Evolutionary conservation across 2,113 vertebrate genomes (phyloP), one percentile per base, ranked within the genome.

Genomic region (Microcebus murinus): DNA sequence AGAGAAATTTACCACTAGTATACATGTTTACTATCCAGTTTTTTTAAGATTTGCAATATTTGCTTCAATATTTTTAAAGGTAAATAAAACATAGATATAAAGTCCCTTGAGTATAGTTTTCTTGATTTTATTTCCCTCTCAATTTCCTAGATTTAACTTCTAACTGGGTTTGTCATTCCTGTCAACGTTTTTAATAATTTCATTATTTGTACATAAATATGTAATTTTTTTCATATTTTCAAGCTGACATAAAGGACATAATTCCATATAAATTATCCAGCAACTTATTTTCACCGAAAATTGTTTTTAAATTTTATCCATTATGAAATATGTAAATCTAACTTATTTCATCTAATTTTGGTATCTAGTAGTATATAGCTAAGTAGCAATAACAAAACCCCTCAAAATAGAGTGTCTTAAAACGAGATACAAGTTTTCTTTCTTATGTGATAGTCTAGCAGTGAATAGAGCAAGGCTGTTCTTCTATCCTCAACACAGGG

Each of bases 301-400:
- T 67, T 81, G 29, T 59, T 67, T 90, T 79, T 83, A 8, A 90
- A 48, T 73, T 71, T 95, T 92, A 61, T 31, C 17, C 27, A 65
- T 93, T n/a, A 86, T 71, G 13, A 36, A 96, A 79, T 89, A 90
- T 81, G 34, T 86, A 86, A 91, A 71, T 48, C 36, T 42, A 92
- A 76, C 42, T 34, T 25, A 89, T n/a, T 89, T 87, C 48, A 82
- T 74, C 8, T 65, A 83, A 79, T 95, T 79, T 93, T 77, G 42
- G 27, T 48, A 79, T 71, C 13, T 73, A 52, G 27, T 59, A 59
- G 36, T 59, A 25, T 18, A 48, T 76, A 61, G 25, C 18, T 85
- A 85, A 91, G 23, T 57, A 68, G 23, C 34, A 80, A 20, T 42
- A 93, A 68, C 9, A 74, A 93, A 52, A 2, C 0, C 36, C 29